These are phyloP conservation scores for Arvicanthis niloticus DNA, from an alignment of 2,113 vertebrate species.

Conservation along the genomic window DNA sequence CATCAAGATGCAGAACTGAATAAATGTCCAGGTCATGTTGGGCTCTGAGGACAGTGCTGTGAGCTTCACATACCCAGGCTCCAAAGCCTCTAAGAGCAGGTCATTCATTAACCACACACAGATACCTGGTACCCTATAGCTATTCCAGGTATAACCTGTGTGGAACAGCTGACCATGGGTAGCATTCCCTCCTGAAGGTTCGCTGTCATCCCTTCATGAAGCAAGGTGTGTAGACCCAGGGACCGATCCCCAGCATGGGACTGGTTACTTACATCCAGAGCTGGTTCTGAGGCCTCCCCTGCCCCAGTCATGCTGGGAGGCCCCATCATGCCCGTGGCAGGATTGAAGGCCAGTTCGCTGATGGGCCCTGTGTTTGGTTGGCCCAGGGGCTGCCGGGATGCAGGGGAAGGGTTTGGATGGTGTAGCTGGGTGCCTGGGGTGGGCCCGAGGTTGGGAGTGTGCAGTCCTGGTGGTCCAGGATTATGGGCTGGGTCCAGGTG, in stretches of 20 bases:
- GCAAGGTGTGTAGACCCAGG: background rate
- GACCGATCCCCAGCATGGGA: background rate
- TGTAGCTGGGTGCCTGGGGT: slow-evolving; percentile 88
- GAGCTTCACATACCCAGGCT: background rate
- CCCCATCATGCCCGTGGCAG: slow-evolving; percentile 83
- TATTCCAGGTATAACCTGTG: no score
- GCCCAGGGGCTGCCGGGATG: slow-evolving; percentile 85
- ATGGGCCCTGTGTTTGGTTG: slow-evolving; percentile 59
- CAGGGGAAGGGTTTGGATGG: slow-evolving; percentile 85
- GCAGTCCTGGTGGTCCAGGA: slow-evolving; percentile 89
- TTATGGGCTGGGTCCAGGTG: slow-evolving; percentile 91
- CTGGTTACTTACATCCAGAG: slow-evolving; percentile 92
- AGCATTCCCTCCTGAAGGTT: background rate
- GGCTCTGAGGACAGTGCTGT: background rate
- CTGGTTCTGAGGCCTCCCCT: slow-evolving; percentile 92
- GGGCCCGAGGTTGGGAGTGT: slow-evolving; percentile 85
- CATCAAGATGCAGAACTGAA: background rate
- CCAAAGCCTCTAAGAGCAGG: background rate
- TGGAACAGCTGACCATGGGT: background rate
- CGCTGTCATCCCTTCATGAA: background rate
- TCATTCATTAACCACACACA: background rate
- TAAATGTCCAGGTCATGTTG: background rate
- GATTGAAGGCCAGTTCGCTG: slow-evolving; percentile 87
- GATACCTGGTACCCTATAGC: background rate
- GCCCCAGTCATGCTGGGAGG: slow-evolving; percentile 83